A percentile compares a stretch with the other conserved stretches of the same genome.
phyloP scores from a whole-genome alignment of 2,113 vertebrate species.

The Callospermophilus lateralis region DNA sequence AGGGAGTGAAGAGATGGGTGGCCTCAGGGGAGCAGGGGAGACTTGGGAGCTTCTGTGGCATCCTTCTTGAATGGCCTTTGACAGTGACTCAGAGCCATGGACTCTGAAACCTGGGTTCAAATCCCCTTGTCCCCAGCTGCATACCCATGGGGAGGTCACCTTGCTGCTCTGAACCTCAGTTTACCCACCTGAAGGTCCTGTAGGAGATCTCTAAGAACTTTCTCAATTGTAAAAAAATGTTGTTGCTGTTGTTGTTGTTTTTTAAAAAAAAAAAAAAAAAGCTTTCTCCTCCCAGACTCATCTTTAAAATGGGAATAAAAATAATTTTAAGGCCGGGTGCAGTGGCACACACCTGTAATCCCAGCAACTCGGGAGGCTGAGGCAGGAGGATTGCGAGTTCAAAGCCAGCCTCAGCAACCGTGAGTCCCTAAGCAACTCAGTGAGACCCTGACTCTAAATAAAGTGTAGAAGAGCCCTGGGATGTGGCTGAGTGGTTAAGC shows the following conservation, averaged over 20 bases:
- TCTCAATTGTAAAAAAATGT: background rate
- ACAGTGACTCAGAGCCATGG: too few species aligned
- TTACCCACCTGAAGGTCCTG: background rate
- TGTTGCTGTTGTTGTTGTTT: too few species aligned
- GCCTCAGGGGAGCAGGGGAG: background rate
- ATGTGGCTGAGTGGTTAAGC: too few species aligned
- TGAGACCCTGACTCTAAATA: too few species aligned
- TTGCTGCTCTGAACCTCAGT: background rate
- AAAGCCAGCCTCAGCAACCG: too few species aligned
- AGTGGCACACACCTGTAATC: too few species aligned
- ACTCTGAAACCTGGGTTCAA: background rate
- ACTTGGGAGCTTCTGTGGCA: background rate
- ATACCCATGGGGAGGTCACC: background rate
- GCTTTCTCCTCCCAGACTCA: background rate
- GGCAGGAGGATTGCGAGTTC: too few species aligned
- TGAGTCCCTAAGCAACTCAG: too few species aligned
- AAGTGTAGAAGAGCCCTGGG: too few species aligned
- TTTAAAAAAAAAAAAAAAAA: too few species aligned
- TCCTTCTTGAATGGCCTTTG: background rate
- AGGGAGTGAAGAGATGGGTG: background rate
- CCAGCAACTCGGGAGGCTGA: too few species aligned
- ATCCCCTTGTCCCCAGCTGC: background rate
- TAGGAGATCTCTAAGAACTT: background rate
- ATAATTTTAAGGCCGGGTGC: too few species aligned
- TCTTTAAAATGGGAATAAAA: conserved; percentile 3